phyloP scores from a whole-genome alignment of 2,888 invertebrate genomes.

The Protonemura montana region DNA sequence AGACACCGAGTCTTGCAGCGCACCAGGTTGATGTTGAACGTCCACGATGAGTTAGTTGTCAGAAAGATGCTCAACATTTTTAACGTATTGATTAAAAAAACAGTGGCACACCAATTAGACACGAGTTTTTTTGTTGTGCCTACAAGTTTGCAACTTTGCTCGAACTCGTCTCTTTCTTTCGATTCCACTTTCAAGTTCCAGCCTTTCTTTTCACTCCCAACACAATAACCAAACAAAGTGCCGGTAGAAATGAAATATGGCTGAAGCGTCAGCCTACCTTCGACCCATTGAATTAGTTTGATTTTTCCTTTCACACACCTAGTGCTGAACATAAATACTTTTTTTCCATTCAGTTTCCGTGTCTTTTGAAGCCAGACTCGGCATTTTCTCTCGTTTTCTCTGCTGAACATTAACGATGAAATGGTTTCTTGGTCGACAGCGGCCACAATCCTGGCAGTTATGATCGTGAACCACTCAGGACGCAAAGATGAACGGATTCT shows the following conservation, averaged over 20 bases:
- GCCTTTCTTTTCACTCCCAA: conserved; percentile 45
- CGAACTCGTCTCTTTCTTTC: neutral
- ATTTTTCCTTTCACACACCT: neutral
- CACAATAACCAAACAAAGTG: conserved; percentile 43
- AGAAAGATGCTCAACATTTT: too few relatives aligned
- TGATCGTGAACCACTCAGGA: neutral
- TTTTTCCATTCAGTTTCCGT: neutral
- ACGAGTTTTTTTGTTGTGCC: too few relatives aligned
- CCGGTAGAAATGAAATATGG: neutral
- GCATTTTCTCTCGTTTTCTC: neutral
- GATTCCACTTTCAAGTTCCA: conserved; percentile 44
- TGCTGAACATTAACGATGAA: neutral
- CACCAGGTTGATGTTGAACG: too few relatives aligned
- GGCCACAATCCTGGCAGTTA: neutral
- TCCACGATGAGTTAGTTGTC: too few relatives aligned
- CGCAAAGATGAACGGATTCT: too few relatives aligned
- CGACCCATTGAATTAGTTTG: neutral
- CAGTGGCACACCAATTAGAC: too few relatives aligned
- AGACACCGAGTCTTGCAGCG: too few relatives aligned
- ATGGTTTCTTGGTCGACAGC: neutral
- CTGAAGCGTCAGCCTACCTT: neutral
- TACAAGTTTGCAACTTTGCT: too few relatives aligned
- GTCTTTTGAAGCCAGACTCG: neutral
- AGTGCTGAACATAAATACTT: neutral
- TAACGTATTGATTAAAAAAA: too few relatives aligned